A percentile compares a stretch with the other conserved stretches of the same genome.
phyloP scores from a whole-genome alignment of 2,888 invertebrate species.

The Eupithecia vulgata region DNA sequence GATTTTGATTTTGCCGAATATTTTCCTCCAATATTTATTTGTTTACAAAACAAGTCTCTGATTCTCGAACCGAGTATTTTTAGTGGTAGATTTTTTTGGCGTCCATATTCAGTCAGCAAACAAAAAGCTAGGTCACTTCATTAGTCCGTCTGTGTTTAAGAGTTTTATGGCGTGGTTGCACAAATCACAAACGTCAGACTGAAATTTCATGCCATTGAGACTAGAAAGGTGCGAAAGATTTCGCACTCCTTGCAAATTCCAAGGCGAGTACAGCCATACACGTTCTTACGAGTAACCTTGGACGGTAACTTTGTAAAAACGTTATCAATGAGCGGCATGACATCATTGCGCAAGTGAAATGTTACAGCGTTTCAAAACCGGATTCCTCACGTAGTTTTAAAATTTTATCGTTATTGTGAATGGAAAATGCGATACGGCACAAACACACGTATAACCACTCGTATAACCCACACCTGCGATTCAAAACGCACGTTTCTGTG shows the following conservation, averaged over 20 bases:
- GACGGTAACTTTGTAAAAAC: constrained; percentile 19
- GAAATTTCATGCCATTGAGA: neutral
- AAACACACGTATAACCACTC: neutral
- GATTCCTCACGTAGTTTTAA: constrained; percentile 12
- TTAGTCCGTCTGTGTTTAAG: neutral
- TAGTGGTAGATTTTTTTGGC: neutral
- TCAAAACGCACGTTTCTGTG: neutral
- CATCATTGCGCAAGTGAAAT: constrained; percentile 11
- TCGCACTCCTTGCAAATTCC: constrained; percentile 40
- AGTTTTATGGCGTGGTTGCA: neutral
- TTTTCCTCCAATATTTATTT: neutral
- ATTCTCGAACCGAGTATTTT: neutral
- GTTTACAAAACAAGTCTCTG: neutral
- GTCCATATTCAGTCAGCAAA: neutral
- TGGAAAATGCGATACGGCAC: constrained; percentile 7
- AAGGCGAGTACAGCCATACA: constrained; percentile 41
- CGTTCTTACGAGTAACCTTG: constrained; percentile 30
- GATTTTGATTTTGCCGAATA: neutral
- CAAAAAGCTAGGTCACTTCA: neutral
- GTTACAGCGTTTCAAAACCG: neutral
- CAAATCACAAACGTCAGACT: neutral
- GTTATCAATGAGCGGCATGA: constrained; percentile 11
- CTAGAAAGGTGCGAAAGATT: constrained; percentile 27
- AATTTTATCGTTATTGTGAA: constrained; percentile 10
- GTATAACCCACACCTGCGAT: neutral